These are phyloP conservation scores for Sarotherodon lohbergeri DNA, from an alignment of 2,113 vertebrate genomes.

Conservation along the genomic window DNA sequence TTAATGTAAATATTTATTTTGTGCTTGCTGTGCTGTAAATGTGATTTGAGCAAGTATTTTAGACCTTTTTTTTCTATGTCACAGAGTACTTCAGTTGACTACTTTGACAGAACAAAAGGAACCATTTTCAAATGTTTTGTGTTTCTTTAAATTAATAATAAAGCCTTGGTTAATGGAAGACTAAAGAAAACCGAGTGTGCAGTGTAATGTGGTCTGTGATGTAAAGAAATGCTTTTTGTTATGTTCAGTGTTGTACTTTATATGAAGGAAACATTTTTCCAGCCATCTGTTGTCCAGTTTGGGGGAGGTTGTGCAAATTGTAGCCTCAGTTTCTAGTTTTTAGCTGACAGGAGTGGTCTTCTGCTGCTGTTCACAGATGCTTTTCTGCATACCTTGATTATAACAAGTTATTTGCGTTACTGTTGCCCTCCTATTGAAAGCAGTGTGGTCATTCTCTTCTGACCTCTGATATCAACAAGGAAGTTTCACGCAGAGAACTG, in stretches of 20 bases:
- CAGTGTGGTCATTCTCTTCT: background rate
- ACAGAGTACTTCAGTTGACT: slow-evolving; percentile 40
- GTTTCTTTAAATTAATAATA: slow-evolving; percentile 52
- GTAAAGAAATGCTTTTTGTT: background rate
- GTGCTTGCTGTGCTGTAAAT: slow-evolving; percentile 79
- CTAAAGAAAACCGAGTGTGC: background rate
- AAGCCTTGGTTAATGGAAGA: slow-evolving; percentile 27
- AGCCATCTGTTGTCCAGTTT: background rate
- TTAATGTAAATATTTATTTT: slow-evolving; percentile 81
- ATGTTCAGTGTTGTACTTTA: background rate
- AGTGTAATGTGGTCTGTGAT: background rate
- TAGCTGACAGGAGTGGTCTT: background rate
- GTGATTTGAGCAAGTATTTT: slow-evolving; percentile 48
- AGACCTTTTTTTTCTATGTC: slow-evolving; percentile 42
- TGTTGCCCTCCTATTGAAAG: background rate
- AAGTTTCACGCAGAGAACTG: background rate
- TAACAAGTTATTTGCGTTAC: background rate
- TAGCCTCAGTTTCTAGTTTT: background rate
- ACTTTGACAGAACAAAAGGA: slow-evolving; percentile 55
- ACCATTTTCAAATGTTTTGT: slow-evolving; percentile 29
- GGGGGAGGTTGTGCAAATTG: background rate
- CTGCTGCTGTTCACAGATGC: background rate
- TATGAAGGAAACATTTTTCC: background rate
- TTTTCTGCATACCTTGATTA: background rate
- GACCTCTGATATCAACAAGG: background rate